Base-by-base conservation (phyloP, 2,113 vertebrate species). In the Apteryx mantelli region DNA sequence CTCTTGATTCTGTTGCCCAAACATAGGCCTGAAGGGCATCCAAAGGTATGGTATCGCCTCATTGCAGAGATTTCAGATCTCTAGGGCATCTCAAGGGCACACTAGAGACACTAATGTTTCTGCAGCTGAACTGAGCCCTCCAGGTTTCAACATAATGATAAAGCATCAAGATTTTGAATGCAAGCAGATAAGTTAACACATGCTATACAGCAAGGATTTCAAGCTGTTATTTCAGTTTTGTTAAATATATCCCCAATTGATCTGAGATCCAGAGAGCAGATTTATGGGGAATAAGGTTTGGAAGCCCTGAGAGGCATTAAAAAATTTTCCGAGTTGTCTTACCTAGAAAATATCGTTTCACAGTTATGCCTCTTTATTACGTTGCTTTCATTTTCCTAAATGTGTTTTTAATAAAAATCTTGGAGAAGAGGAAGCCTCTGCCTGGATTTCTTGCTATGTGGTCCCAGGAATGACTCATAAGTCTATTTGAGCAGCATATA, bases 401-500 rank as follows among this genome's bases (percentile, higher is more conserved):
- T 18, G 30, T 42, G 16, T 1, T 82, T 71, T 40, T 32, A 85
- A 85, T 40, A 79, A 93, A 93, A 95, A 58, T 17, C 5, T 4
- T 82, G 44, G 26, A 46, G 44, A 58, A 89, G 17, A 91, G 20
- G 42, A 93, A 75, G 30, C 48, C n/a, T 61, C 36, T 79, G 28
- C 28, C 44, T 38, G 55, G 28, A 71, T 66, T 11, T 11, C 32
- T 52, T 87, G 46, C 22, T 64, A 36, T 1, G 0, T 46, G 19
- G 16, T 63, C 32, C 24, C 0, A 0, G 73, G 28, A 73, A 64
- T 55, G 14, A 60, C 13, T 77, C 48, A 74, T 28, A 56, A 55
- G 5, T 34, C n/a, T 78, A 3, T 73, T 13, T 50, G 65, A 50
- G 32, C 25, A 58, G 15, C 3, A 0, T 1, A 0, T 24, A 40